Evolutionary conservation across 2,797 vertebrate species (phyloP), one percentile per base, ranked within the genome.

Genomic region (Mus caroli): DNA sequence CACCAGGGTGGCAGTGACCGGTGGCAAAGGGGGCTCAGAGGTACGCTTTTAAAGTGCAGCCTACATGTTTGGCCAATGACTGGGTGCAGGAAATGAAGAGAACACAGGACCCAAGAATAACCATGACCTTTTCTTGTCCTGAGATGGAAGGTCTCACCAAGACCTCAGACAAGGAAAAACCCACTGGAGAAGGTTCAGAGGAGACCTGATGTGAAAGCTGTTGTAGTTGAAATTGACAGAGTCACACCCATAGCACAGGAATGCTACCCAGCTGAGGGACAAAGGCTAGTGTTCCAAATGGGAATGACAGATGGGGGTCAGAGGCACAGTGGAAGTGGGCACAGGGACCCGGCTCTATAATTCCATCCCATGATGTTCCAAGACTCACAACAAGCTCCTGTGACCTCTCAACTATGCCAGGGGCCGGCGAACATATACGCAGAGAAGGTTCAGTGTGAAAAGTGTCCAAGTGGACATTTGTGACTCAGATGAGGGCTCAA

Each of bases 91-190:
- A 85, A 82, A 26, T 52, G 46, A 93, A 14, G 50, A 50, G 54
- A 46, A 46, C 19, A 6, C 31, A 75, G 46, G 76, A 73, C 34
- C 43, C 19, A 62, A 91, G 54, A 73, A 75, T 11, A 60, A 89
- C 8, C 9, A 75, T 79, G 77, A 83, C 3, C 34, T 22, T 52
- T 73, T 85, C 90, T 67, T 43, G 24, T 87, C 86, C 83, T 37
- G 20, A 75, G 46, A 82, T 84, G 20, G 50, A 58, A 94, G 64
- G 58, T 46, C 83, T 91, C 91, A 54, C 46, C 77, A 54, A 89
- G 37, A 76, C 24, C 37, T 43, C 37, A 88, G 22, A 14, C n/a
- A 8, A 62, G 40, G 22, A 43, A 19, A 79, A 24, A 8, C 4
- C 10, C 20, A 17, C 17, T 19, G 28, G 50, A 24, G 34, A 92